Conservation (phyloP, 2,888 invertebrate species). For the Callyntrura guangdongensis region DNA sequence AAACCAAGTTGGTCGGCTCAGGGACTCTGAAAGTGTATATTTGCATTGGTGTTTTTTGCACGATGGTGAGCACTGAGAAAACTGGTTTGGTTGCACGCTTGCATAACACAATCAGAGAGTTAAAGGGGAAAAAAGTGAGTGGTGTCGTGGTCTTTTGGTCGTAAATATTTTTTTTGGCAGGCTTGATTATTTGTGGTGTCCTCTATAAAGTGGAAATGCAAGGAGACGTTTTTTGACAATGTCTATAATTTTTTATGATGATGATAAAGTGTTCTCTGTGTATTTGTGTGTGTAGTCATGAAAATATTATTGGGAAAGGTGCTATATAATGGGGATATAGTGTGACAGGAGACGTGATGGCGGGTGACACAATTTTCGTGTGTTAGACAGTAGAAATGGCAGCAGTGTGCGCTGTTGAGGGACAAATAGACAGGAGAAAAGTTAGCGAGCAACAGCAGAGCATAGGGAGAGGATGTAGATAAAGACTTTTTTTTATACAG, state of each 20-base stretch:
- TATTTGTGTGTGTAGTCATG: not conserved
- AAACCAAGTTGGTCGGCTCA: not conserved
- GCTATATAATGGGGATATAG: not conserved
- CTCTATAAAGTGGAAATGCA: not conserved
- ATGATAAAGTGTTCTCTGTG: not conserved
- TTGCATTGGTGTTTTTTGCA: not conserved
- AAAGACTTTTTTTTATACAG: not conserved
- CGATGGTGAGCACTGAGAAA: not conserved
- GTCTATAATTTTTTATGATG: not conserved
- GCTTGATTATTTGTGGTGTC: not conserved
- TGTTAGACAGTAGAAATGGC: not conserved
- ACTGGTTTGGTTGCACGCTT: slow-evolving; percentile 2
- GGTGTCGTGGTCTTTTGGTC: not conserved
- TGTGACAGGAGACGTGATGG: not conserved
- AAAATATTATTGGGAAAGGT: slow-evolving; percentile 44
- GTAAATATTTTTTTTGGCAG: slow-evolving; percentile 3
- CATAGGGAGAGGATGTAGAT: not conserved
- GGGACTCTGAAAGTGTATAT: not conserved
- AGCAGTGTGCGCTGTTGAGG: not conserved
- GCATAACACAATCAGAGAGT: not conserved
- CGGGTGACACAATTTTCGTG: slow-evolving; percentile 14
- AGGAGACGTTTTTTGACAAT: not conserved
- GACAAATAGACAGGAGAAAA: not conserved
- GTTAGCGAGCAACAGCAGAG: not conserved
- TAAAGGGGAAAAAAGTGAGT: not conserved